Evolutionary conservation across 2,888 invertebrate species (phyloP), one percentile per base, ranked within the genome.

Genomic region (Drosophila flavopinicola): DNA sequence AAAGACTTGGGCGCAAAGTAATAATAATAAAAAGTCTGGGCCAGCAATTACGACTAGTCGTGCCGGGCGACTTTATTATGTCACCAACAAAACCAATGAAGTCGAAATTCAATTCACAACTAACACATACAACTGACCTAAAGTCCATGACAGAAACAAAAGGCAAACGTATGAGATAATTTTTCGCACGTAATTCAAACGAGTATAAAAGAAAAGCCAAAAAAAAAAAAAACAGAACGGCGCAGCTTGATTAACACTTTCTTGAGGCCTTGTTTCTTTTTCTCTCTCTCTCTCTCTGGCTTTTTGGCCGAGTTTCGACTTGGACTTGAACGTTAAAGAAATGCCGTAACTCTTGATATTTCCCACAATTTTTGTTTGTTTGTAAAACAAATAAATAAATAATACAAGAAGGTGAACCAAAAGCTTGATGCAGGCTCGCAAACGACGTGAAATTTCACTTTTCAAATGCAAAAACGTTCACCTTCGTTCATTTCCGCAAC

Each of bases 401-500:
- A 49, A 68, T 23, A 11, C 9, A n/a, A 24, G 20, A 24, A 30
- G 38, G 38, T 15, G 3, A 7, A 52, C 47, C 38, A 24, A 58
- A 45, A 64, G 42, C 52, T 54, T 44, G 39, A 27, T 39, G 54
- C 52, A 67, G 57, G 52, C 42, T 10, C 17, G 63, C 39, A 41
- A 32, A 30, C 37, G 58, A 77, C 70, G 57, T 42, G 53, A 79
- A 79, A 85, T 85, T 85, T 85, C 84, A 85, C 84, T 85, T 87
- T 85, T 85, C 17, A 82, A 85, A 85, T 82, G 85, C 80, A 74
- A 85, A 82, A 66, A 61, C 75, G 76, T 80, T 84, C 85, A 84
- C 86, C 84, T 86, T 86, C 86, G 84, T 67, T 84, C 80, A 84
- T 86, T 86, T 84, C 85, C 84, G 86, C 85, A 71, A 83, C 61